phyloP scores from a whole-genome alignment of 2,113 vertebrate genomes.

The Hirundichthys speculiger region DNA sequence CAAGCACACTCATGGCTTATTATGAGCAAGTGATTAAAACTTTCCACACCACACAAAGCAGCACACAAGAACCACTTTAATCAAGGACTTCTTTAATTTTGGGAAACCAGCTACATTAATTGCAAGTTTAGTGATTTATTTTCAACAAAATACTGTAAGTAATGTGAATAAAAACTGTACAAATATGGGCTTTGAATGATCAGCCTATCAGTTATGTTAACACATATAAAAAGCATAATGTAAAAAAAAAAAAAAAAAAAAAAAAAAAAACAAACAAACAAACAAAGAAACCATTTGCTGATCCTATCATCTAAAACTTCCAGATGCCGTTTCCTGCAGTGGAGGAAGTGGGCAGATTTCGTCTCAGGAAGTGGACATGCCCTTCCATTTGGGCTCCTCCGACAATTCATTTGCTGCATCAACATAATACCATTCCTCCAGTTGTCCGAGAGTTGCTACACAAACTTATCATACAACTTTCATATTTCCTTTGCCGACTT shows the following conservation, averaged over 20 bases:
- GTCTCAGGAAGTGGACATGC: conserved; percentile 67
- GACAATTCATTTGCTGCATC: conserved; percentile 63
- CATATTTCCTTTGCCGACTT: conserved; percentile 39
- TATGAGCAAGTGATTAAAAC: neutral
- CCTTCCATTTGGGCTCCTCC: conserved; percentile 39
- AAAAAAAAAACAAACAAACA: conserved; percentile 17
- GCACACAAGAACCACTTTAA: neutral
- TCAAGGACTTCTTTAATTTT: conserved; percentile 72
- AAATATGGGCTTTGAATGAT: conserved; percentile 56
- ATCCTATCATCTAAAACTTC: conserved; percentile 67
- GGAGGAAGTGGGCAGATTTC: conserved; percentile 64
- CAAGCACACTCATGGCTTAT: conserved; percentile 17
- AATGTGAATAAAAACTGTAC: conserved; percentile 72
- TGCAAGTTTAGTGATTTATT: conserved; percentile 54
- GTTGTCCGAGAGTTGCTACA: conserved; percentile 38
- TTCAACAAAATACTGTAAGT: conserved; percentile 63
- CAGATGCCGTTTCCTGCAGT: conserved; percentile 73
- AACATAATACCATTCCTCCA: conserved; percentile 71
- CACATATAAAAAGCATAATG: conserved; percentile 10
- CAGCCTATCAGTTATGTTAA: neutral
- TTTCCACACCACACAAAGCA: neutral
- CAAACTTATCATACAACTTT: conserved; percentile 58
- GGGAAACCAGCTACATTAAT: conserved; percentile 80
- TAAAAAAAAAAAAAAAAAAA: neutral
- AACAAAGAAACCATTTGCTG: conserved; percentile 60